A percentile compares a stretch with the other conserved stretches of the same genome.
Evolutionary conservation across 2,797 vertebrate genomes (phyloP).

Genomic region (Phalloptychus januarius): DNA sequence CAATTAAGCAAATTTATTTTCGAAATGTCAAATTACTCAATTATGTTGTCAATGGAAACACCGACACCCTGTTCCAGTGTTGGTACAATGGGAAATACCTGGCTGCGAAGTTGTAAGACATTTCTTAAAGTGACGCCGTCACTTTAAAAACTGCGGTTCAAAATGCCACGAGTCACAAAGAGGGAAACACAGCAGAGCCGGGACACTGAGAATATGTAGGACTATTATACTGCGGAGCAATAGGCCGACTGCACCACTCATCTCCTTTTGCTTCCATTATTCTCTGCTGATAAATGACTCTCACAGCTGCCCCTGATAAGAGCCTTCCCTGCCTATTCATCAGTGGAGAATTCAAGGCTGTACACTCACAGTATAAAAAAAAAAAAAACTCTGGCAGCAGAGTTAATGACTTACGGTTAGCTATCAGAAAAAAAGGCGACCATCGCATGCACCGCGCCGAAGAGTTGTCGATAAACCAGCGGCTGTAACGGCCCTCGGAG

Average conservation of each 20-base stretch:
- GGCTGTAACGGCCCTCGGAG: constrained; percentile 17
- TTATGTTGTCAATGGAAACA: too few species aligned
- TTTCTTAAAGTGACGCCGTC: constrained; percentile 34
- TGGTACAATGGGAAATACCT: too few species aligned
- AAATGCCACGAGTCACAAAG: constrained; percentile 53
- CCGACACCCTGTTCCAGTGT: constrained; percentile 2
- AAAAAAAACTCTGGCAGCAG: constrained; percentile 37
- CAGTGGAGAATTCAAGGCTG: constrained; percentile 70
- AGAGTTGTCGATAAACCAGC: constrained; percentile 25
- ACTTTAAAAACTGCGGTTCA: constrained; percentile 15
- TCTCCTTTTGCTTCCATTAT: constrained; percentile 82
- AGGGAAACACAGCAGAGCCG: constrained; percentile 61
- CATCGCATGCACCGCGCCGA: constrained; percentile 26
- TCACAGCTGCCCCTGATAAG: constrained; percentile 75
- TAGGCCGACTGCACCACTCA: constrained; percentile 71
- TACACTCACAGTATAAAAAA: constrained; percentile 41
- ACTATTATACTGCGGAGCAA: constrained; percentile 63
- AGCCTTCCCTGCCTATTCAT: constrained; percentile 83
- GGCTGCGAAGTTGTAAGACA: constrained; percentile 28
- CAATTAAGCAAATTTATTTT: too few species aligned
- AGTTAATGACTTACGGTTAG: constrained; percentile 46
- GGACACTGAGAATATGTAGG: constrained; percentile 59
- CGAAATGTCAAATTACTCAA: too few species aligned
- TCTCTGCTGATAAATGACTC: constrained; percentile 83
- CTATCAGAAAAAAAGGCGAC: constrained; percentile 35